Evolutionary conservation across 2,113 vertebrate genomes (phyloP).

Genomic region (Hemichromis elongatus): DNA sequence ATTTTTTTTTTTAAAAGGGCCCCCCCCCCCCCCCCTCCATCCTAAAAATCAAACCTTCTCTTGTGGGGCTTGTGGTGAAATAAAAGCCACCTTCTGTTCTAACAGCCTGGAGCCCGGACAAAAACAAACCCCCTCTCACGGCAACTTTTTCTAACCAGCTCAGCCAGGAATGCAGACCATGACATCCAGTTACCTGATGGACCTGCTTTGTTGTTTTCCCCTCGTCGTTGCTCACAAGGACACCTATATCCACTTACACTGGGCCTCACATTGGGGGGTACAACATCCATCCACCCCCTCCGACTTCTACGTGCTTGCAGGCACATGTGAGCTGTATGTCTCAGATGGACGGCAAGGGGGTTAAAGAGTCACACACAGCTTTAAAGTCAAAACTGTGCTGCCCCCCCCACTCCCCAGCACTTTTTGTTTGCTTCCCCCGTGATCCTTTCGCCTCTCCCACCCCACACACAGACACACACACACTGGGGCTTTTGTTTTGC

Average conservation of each 20-base stretch:
- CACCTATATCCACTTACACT: conserved; percentile 5
- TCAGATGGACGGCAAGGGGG: background rate
- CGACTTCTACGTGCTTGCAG: background rate
- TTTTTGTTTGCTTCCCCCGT: background rate
- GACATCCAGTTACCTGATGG: conserved; percentile 64
- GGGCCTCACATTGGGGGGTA: conserved; percentile 27
- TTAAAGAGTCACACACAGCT: background rate
- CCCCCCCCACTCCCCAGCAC: background rate
- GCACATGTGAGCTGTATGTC: conserved; percentile 11
- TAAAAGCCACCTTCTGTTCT: conserved; percentile 39
- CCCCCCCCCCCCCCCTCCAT: background rate
- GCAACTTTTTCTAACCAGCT: conserved; percentile 42
- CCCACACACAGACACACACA: too few species aligned
- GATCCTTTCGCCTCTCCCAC: background rate
- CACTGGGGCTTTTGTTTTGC: background rate
- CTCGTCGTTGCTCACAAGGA: conserved; percentile 17
- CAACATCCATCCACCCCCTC: background rate
- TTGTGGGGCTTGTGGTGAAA: conserved; percentile 3
- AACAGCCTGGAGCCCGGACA: background rate
- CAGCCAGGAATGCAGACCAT: conserved; percentile 49
- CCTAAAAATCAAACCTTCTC: background rate
- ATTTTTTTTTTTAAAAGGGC: too few species aligned
- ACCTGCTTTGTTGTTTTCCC: conserved; percentile 50
- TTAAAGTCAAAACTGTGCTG: background rate
- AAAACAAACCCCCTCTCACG: conserved; percentile 46